Evolutionary conservation across 2,888 invertebrate species (phyloP).

Genomic region (Polymixis flavicincta): DNA sequence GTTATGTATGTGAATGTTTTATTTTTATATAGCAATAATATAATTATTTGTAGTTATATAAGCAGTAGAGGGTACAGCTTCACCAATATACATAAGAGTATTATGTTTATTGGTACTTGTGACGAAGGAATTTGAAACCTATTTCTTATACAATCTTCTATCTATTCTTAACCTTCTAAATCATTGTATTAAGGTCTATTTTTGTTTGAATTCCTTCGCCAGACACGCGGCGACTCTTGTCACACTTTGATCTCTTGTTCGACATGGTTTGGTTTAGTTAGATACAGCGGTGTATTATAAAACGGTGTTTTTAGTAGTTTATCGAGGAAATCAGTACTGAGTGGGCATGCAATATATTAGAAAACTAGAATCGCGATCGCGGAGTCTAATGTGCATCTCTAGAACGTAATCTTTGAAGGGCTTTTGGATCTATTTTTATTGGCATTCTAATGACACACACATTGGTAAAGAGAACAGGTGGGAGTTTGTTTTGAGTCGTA

Average conservation of each 20-base stretch:
- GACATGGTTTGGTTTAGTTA: slow-evolving; percentile 44
- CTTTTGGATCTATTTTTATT: background rate
- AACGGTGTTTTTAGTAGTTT: slow-evolving; percentile 20
- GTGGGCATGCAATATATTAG: slow-evolving; percentile 18
- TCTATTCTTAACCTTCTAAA: background rate
- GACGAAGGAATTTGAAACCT: slow-evolving; percentile 73
- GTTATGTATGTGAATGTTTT: slow-evolving; percentile 88
- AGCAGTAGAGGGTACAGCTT: slow-evolving; percentile 83
- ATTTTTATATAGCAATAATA: slow-evolving; percentile 70
- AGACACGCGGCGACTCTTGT: slow-evolving; percentile 73
- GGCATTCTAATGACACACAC: background rate
- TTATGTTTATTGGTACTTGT: slow-evolving; percentile 66
- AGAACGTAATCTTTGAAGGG: background rate
- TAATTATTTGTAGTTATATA: slow-evolving; percentile 74
- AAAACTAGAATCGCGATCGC: background rate
- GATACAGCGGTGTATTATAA: slow-evolving; percentile 25
- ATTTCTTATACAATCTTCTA: background rate
- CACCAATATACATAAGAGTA: slow-evolving; percentile 65
- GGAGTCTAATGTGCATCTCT: background rate
- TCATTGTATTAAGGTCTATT: slow-evolving; percentile 25
- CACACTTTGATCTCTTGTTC: slow-evolving; percentile 73
- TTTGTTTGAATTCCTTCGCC: slow-evolving; percentile 69
- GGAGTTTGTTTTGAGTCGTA: background rate
- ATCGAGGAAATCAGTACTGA: background rate
- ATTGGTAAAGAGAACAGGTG: background rate